These are phyloP conservation scores for Octodon degus DNA, from an alignment of 2,113 vertebrate genomes.

Conservation along the genomic window DNA sequence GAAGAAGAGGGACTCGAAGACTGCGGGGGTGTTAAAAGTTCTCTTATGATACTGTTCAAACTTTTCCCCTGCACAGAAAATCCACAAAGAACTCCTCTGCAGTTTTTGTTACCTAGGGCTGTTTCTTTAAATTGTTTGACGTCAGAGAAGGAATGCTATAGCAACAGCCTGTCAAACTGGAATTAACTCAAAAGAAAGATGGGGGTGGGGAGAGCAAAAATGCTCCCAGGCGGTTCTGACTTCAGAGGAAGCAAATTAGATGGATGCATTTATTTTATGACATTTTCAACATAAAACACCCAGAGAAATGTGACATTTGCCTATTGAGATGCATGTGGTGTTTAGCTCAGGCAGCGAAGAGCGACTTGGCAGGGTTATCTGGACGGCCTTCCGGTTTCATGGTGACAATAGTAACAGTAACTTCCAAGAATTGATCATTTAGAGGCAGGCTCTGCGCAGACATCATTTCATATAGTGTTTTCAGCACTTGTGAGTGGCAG, in stretches of 20 bases:
- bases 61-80: conserved; percentile 44
- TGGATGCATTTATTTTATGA: conserved; percentile 63
- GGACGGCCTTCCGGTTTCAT: conserved; percentile 6
- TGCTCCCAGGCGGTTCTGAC: conserved; percentile 70
- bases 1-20: background rate
- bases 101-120: conserved; percentile 69
- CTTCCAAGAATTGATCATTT: background rate
- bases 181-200: conserved; percentile 84
- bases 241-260: conserved; percentile 76
- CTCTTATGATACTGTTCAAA: conserved; percentile 49
- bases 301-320: conserved; percentile 19
- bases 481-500: background rate
- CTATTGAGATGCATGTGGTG: background rate
- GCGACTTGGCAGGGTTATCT: background rate
- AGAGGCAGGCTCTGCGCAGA: background rate
- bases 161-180: conserved; percentile 89
- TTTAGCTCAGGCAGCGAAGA: background rate
- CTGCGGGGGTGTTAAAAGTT: conserved; percentile 39
- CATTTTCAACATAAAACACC: conserved; percentile 63
- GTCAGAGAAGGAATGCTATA: conserved; percentile 87
- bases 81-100: conserved; percentile 70
- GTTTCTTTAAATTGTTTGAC: conserved; percentile 86
- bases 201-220: conserved; percentile 75
- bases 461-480: background rate
- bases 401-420: background rate